Evolutionary conservation across 2,888 invertebrate genomes (phyloP).

Genomic region (Patella ulyssiponensis): DNA sequence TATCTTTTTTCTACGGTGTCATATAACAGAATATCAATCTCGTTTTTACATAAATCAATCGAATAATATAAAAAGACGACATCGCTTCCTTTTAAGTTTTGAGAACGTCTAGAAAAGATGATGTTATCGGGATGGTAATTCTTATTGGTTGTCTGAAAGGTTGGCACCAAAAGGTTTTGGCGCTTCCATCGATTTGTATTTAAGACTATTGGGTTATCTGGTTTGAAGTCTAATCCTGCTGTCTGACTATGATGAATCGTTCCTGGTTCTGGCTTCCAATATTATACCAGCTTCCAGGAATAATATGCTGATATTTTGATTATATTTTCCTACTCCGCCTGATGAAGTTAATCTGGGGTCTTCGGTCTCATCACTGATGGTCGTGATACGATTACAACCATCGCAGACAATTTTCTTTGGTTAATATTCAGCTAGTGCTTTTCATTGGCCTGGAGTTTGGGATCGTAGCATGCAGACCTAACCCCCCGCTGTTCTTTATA

Average conservation of each 20-base stretch:
- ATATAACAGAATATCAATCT: constrained; percentile 7
- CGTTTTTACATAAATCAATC: constrained; percentile 5
- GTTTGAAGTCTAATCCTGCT: background rate
- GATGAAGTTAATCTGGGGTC: constrained; percentile 4
- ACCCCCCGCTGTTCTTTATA: constrained; percentile 1
- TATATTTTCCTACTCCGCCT: background rate
- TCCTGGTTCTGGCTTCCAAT: background rate
- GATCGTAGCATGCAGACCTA: background rate
- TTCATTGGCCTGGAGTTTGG: background rate
- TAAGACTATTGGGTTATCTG: constrained; percentile 9
- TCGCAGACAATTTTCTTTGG: background rate
- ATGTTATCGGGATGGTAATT: constrained; percentile 8
- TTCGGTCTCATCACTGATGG: constrained; percentile 9
- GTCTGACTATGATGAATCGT: constrained; percentile 9
- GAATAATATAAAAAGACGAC: background rate
- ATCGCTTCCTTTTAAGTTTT: constrained; percentile 5
- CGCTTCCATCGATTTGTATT: background rate
- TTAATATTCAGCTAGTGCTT: background rate
- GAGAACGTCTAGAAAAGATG: background rate
- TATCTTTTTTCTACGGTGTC: background rate
- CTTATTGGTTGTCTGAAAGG: constrained; percentile 8
- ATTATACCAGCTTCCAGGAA: background rate
- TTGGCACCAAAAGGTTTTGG: background rate
- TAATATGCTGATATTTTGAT: background rate
- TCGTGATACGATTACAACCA: constrained; percentile 7